Percentiles rank a stretch among this genome's conserved stretches.
phyloP scores from a whole-genome alignment of 1,140 invertebrate genomes.

The Spodoptera litura region DNA sequence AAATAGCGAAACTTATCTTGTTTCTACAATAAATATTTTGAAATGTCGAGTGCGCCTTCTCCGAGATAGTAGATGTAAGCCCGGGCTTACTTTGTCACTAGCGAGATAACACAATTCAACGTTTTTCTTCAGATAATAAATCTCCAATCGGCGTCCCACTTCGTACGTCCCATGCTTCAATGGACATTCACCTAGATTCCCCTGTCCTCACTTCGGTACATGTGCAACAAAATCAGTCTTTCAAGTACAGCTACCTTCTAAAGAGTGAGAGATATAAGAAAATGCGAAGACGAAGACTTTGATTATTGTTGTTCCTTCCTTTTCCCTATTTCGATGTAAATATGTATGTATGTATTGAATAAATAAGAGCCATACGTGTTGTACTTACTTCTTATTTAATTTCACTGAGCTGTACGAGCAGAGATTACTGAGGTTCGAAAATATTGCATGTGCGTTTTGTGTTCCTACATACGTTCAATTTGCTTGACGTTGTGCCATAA shows the following conservation, averaged over 20 bases:
- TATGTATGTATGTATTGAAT: conserved; percentile 49
- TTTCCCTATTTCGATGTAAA: conserved; percentile 46
- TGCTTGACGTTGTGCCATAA: conserved; percentile 67
- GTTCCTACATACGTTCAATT: conserved; percentile 58
- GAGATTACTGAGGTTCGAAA: conserved; percentile 64
- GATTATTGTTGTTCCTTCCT: conserved; percentile 22
- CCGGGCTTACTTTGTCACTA: background rate
- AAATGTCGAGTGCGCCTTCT: too few relatives aligned
- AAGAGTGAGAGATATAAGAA: conserved; percentile 50
- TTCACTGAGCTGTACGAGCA: conserved; percentile 65
- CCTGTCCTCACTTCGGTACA: conserved; percentile 42
- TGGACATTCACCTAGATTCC: conserved; percentile 69
- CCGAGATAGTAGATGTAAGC: background rate
- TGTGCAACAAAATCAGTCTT: conserved; percentile 13
- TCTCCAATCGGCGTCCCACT: conserved; percentile 64
- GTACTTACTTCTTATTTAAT: conserved; percentile 47
- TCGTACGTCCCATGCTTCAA: conserved; percentile 72
- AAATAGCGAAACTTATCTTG: too few relatives aligned
- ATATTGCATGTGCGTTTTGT: conserved; percentile 72
- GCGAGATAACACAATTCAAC: background rate
- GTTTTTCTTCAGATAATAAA: conserved; percentile 68
- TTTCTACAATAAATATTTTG: too few relatives aligned
- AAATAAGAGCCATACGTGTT: conserved; percentile 56
- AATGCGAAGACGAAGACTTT: conserved; percentile 48
- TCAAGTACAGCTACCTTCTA: conserved; percentile 54